Evolutionary conservation across 2,113 vertebrate genomes (phyloP).

Genomic region (Carassius gibelio): DNA sequence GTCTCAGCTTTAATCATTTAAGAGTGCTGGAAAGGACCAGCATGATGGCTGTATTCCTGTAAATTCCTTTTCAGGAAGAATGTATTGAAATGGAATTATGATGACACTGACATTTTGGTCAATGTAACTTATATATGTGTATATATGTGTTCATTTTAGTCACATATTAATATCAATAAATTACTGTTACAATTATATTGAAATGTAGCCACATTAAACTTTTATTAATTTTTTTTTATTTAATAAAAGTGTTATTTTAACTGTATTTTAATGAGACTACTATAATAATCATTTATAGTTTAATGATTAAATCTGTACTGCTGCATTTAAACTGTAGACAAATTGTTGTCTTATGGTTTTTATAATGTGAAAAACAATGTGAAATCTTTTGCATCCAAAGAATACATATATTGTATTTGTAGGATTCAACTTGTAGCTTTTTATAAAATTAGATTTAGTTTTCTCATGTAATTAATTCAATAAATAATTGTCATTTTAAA

Average conservation of each 20-base stretch:
- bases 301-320: background rate
- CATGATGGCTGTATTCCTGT: background rate
- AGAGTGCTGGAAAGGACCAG: background rate
- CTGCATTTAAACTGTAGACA: background rate
- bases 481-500: background rate
- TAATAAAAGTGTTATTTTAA: background rate
- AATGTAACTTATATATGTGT: no score
- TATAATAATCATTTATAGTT: background rate
- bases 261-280: background rate
- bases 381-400: background rate
- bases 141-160: no score
- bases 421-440: background rate
- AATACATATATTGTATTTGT: background rate
- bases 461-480: no score
- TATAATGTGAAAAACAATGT: background rate
- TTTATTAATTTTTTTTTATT: background rate
- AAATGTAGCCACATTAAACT: no score
- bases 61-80: background rate
- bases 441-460: no score
- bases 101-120: background rate
- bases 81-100: background rate
- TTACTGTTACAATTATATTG: no score
- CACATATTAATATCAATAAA: no score
- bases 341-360: background rate
- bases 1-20: no score